Evolutionary conservation across 2,797 vertebrate genomes (phyloP), one percentile per base, ranked within the genome.

Genomic region (Characodon lateralis): DNA sequence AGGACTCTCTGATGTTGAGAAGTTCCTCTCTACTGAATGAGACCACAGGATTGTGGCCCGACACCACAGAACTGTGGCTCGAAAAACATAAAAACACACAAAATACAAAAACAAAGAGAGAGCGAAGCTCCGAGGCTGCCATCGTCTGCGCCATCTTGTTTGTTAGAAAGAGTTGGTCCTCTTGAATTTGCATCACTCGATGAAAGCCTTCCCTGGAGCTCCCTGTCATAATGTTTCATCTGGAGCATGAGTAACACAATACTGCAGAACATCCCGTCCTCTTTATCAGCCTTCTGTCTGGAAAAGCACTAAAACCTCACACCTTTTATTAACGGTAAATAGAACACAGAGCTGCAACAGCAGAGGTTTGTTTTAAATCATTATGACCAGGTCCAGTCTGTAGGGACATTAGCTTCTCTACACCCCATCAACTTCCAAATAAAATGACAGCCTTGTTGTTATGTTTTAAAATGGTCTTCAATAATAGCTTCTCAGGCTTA

Each of bases 201-300:
- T 69, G n/a, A 39, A 46, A 50, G 59, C 35, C 46, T 74, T 22
- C n/a, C 70, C 65, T 69, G 51, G 43, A 56, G 56, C 51, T 76
- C 6, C 46, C 31, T 73, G 46, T 16, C 43, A 53, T 26, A 7
- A 70, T 13, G 26, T 16, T 82, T 77, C 41, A 68, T 53, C 7
- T 13, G 9, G 24, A 73, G 16, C 35, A 41, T 61, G 46, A 77
- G 61, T 20, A 69, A 51, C 18, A 43, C 12, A 61, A 77, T 14
- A 58, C 39, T 18, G 12, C 16, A n/a, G 73, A 35, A 76, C 68
- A 76, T 35, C 18, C 2, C 8, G 31, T 73, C 28, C 51, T 51
- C 48, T 22, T 68, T 41, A 35, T n/a, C 58, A 73, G 51, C 20
- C 61, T 65, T 31, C 51, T 51, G 55, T 20, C 55, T 59, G 58